Evolutionary conservation across 2,888 invertebrate species (phyloP).

Genomic region (Amiota mariae): DNA sequence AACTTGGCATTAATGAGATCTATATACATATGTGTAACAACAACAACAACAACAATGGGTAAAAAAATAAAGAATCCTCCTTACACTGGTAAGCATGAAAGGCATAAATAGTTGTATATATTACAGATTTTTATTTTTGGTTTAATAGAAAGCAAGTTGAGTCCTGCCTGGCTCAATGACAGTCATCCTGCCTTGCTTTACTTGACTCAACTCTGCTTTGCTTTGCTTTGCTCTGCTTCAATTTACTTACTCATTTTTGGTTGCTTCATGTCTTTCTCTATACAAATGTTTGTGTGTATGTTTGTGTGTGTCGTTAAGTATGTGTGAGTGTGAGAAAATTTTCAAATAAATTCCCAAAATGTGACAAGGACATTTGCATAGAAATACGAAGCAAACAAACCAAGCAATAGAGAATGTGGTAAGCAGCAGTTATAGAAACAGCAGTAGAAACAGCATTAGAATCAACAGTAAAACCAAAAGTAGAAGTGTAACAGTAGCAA

Average conservation of each 20-base stretch:
- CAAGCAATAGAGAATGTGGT: slow-evolving; percentile 8
- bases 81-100: neutral
- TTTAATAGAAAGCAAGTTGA: slow-evolving; percentile 7
- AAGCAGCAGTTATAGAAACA: neutral
- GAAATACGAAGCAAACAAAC: slow-evolving; percentile 19
- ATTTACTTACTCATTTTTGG: slow-evolving; percentile 23
- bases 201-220: too few relatives aligned
- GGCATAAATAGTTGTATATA: neutral
- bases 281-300: slow-evolving; percentile 2
- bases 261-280: slow-evolving; percentile 7
- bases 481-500: neutral
- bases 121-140: neutral
- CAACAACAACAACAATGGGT: too few relatives aligned
- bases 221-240: slow-evolving; percentile 7
- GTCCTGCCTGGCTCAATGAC: neutral
- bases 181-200: neutral
- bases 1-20: slow-evolving; percentile 18
- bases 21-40: neutral
- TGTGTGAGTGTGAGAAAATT: neutral
- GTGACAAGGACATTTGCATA: slow-evolving; percentile 31
- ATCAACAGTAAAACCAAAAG: neutral
- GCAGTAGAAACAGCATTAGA: neutral
- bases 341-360: slow-evolving; percentile 30
- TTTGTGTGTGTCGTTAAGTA: slow-evolving; percentile 24
- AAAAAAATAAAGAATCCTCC: neutral